Evolutionary conservation across 2,113 vertebrate genomes (phyloP), one percentile per base, ranked within the genome.

Genomic region (Camarhynchus parvulus): DNA sequence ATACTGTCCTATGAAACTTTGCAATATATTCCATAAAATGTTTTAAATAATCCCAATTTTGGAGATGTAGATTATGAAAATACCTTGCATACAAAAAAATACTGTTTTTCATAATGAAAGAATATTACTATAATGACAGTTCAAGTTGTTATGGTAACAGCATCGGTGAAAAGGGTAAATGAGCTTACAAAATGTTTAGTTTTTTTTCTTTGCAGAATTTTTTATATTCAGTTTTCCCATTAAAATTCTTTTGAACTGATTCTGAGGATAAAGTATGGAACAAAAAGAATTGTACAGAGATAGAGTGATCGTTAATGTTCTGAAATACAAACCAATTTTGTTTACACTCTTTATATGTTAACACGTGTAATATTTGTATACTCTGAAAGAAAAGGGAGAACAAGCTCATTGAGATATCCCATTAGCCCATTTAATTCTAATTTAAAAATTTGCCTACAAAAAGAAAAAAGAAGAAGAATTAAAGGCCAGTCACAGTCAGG

Each of bases 101-200:
- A 23, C 6, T 5, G 3, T 72, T 44, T 67, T 95, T 92, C 67
- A 69, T 72, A 93, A 73, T 83, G 76, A 94, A 83, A 93, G 30
- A 86, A 31, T 90, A 93, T 93, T 84, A 50, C 67, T 79, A 47
- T 23, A 87, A 55, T 2, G 30, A 88, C 39, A 63, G 59, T 64
- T 62, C 46, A 78, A 61, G 94, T 94, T 93, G 91, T 94, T 95
- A 94, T 89, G 78, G 90, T 79, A 94, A 95, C 94, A 63, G 31
- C 24, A 22, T 66, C 90, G 69, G 41, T 69, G 42, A 78, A 92
- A 91, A 91, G 41, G 21, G 37, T 67, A 92, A 80, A 79, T 20
- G 37, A 82, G 20, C 19, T 89, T 62, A 58, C 17, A 67, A 83
- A 79, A 74, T 28, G 4, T 75, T 90, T 47, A 80, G 62, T 15